Percentiles rank a stretch among this genome's conserved stretches.
These are phyloP conservation scores for Beroe ovata DNA, from an alignment of 37 sponge, comb jelly and placozoan genomes.

Conservation along the genomic window DNA sequence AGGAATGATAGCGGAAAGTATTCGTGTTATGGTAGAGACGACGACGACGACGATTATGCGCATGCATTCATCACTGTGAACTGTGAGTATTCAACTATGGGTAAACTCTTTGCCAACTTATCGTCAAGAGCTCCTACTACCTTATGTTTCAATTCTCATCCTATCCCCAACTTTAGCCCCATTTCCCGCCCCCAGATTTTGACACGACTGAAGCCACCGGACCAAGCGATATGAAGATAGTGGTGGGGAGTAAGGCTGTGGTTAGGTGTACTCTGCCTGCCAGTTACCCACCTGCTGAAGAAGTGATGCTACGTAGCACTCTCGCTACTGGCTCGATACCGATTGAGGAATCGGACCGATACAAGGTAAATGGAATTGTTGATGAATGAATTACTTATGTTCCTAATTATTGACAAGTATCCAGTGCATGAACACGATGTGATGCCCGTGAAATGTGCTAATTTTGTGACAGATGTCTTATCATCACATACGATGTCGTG, in stretches of 20 bases:
- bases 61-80: conserved; percentile 23
- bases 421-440: no score
- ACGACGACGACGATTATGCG: conserved; percentile 2
- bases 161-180: no score
- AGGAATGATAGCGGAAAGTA: conserved; percentile 55
- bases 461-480: no score
- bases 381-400: no score
- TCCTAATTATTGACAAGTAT: no score
- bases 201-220: conserved; percentile 13
- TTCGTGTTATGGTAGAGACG: conserved; percentile 46
- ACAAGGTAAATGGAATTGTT: no score
- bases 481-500: no score
- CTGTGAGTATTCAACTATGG: conserved; percentile 31
- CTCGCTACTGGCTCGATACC: not conserved
- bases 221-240: not conserved
- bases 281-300: not conserved
- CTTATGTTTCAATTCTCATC: no score
- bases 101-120: no score
- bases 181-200: conserved; percentile 29
- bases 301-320: not conserved
- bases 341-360: not conserved
- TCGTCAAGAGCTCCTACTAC: no score
- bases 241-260: not conserved
- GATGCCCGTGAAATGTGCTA: no score
- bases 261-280: not conserved